Percentiles rank a stretch among this genome's conserved stretches.
phyloP scores from a whole-genome alignment of 2,797 vertebrate species.

The Gorsachius magnificus region DNA sequence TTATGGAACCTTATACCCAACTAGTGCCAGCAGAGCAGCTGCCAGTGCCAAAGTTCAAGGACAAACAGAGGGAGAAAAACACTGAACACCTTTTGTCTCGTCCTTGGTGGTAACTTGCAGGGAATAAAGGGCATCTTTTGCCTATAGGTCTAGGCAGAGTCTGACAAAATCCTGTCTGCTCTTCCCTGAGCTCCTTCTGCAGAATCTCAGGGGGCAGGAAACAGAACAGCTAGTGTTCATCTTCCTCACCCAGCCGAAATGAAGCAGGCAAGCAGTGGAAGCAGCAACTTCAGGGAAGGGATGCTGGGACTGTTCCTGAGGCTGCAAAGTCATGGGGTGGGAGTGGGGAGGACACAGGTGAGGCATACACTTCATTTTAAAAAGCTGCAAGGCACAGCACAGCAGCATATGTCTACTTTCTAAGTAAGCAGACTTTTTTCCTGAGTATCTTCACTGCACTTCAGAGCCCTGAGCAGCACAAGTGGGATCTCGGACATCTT shows the following conservation, averaged over 20 bases:
- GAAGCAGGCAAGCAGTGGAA: background rate
- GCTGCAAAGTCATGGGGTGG: background rate
- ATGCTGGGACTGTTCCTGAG: background rate
- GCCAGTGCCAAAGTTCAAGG: background rate
- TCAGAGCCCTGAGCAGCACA: background rate
- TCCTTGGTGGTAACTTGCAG: background rate
- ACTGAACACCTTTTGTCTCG: background rate
- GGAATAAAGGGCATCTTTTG: background rate
- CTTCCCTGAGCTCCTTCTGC: background rate
- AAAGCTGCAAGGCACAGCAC: background rate
- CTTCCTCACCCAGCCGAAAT: background rate
- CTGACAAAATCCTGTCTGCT: background rate
- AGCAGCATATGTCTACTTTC: background rate
- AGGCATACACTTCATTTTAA: background rate
- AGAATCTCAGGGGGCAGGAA: background rate
- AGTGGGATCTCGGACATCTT: background rate
- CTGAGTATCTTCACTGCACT: background rate
- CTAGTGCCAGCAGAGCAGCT: background rate
- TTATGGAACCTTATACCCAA: background rate
- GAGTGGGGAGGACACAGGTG: background rate
- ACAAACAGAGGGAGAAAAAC: background rate
- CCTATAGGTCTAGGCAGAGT: background rate
- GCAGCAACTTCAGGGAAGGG: background rate
- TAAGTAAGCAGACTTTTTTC: background rate
- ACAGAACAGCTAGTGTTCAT: background rate